Percentiles rank a stretch among this genome's conserved stretches.
phyloP scores from a whole-genome alignment of 2,113 vertebrate genomes.

The Mesitornis unicolor region DNA sequence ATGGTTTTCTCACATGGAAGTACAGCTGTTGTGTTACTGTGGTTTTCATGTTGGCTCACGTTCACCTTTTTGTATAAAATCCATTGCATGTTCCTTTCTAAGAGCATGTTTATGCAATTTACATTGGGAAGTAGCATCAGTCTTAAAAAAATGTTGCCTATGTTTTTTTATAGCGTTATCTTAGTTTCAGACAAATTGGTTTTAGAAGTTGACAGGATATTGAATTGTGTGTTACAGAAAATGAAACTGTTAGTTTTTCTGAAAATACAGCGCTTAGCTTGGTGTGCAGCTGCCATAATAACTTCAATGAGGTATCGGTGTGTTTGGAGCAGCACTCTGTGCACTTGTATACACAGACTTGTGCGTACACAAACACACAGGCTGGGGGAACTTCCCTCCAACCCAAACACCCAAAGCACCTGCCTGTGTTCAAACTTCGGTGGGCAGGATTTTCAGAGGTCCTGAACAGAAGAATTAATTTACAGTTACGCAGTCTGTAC shows the following conservation, averaged over 20 bases:
- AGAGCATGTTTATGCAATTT: neutral
- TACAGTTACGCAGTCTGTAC: neutral
- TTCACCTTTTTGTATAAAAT: neutral
- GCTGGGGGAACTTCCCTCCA: neutral
- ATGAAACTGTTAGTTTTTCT: neutral
- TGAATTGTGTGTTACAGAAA: neutral
- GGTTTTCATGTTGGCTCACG: neutral
- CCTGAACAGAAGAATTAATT: neutral
- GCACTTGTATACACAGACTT: neutral
- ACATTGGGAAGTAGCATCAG: neutral
- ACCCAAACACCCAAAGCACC: neutral
- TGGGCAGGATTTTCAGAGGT: neutral
- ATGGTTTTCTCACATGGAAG: neutral
- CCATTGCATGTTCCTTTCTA: neutral
- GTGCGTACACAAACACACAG: neutral
- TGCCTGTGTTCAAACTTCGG: neutral
- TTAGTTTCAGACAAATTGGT: neutral
- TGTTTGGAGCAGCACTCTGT: neutral
- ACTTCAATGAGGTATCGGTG: neutral
- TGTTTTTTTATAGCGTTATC: neutral
- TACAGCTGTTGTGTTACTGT: neutral
- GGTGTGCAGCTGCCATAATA: neutral
- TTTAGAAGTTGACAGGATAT: neutral
- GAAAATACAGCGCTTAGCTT: neutral
- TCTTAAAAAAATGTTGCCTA: neutral